These are phyloP conservation scores for Cervus canadensis DNA, from an alignment of 2,113 vertebrate genomes.

Conservation along the genomic window DNA sequence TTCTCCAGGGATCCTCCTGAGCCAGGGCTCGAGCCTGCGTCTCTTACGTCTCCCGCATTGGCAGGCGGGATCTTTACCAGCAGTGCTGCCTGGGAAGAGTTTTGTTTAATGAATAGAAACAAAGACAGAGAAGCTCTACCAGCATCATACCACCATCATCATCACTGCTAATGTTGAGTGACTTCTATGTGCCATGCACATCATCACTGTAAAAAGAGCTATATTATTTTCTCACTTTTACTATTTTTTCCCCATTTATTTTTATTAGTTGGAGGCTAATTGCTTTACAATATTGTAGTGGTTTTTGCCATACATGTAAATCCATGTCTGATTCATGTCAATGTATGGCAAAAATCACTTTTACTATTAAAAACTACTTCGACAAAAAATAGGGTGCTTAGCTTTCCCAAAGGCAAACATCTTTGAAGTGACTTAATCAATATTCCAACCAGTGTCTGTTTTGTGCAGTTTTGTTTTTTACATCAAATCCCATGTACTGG, in stretches of 20 bases:
- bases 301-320: too few species aligned
- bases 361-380: neutral
- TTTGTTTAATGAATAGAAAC: neutral
- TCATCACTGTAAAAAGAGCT: neutral
- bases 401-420: neutral
- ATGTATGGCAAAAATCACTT: neutral
- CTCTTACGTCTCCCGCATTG: neutral
- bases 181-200: neutral
- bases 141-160: neutral
- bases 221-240: neutral
- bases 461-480: neutral
- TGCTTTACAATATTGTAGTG: too few species aligned
- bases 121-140: neutral
- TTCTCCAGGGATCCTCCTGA: neutral
- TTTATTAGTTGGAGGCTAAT: too few species aligned
- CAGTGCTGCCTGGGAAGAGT: neutral
- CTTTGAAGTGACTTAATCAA: neutral
- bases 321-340: too few species aligned
- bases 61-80: neutral
- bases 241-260: too few species aligned
- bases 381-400: neutral
- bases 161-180: neutral
- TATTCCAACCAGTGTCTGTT: neutral
- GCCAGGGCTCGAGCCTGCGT: accelerated
- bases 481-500: neutral